A percentile compares a stretch with the other conserved stretches of the same genome.
Evolutionary conservation across 2,113 vertebrate species (phyloP).

Genomic region (Ctenomys sociabilis): DNA sequence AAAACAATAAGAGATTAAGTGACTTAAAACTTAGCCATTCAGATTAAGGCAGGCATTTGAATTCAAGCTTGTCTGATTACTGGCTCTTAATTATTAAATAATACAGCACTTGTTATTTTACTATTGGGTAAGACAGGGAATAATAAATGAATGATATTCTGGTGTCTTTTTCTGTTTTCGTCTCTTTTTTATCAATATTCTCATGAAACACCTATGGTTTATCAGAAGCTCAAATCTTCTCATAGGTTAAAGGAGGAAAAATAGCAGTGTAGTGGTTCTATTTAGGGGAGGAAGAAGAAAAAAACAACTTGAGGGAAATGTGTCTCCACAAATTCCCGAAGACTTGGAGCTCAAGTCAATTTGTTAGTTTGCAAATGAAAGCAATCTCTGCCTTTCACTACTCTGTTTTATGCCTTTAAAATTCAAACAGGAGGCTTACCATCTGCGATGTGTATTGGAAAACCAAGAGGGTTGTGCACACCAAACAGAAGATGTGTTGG

Average conservation of each 20-base stretch:
- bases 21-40: constrained; percentile 23
- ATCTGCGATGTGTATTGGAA: constrained; percentile 67
- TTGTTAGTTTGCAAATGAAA: constrained; percentile 74
- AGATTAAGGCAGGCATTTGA: not conserved
- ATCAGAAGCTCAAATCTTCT: constrained; percentile 50
- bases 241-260: constrained; percentile 51
- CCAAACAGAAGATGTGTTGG: constrained; percentile 70
- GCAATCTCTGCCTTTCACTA: constrained; percentile 54
- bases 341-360: constrained; percentile 52
- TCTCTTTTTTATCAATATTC: constrained; percentile 39
- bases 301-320: constrained; percentile 63
- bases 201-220: constrained; percentile 2
- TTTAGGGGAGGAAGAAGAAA: not conserved
- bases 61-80: not conserved
- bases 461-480: constrained; percentile 75
- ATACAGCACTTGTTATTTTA: not conserved
- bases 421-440: constrained; percentile 71
- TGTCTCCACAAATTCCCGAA: constrained; percentile 57
- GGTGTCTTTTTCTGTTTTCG: not conserved
- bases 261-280: constrained; percentile 19
- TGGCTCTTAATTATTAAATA: constrained; percentile 35
- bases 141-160: not conserved
- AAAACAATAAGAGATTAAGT: constrained; percentile 31
- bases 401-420: constrained; percentile 66
- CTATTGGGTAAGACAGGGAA: not conserved